A percentile compares a stretch with the other conserved stretches of the same genome.
Evolutionary conservation across 23 tunicate species (phyloP).

Genomic region (Aplidium turbinatum): DNA sequence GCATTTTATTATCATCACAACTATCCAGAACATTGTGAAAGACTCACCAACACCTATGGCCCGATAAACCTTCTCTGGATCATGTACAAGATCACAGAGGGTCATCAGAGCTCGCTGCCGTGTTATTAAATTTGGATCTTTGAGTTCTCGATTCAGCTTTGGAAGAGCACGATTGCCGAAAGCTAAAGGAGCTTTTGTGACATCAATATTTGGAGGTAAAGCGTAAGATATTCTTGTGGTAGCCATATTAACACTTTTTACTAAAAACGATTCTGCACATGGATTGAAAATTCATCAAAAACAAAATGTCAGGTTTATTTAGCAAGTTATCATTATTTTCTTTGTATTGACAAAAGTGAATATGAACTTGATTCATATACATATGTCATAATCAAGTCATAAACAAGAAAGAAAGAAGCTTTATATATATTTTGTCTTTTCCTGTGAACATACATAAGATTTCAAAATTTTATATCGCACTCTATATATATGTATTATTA

Average conservation of each 20-base stretch:
- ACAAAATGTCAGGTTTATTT: too few species aligned
- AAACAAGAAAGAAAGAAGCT: too few species aligned
- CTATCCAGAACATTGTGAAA: background rate
- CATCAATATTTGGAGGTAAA: conserved; percentile 84
- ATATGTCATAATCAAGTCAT: too few species aligned
- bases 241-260: conserved; percentile 70
- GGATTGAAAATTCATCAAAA: too few species aligned
- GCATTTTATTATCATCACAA: background rate
- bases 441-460: too few species aligned
- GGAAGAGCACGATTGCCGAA: conserved; percentile 77
- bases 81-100: conserved; percentile 65
- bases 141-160: conserved; percentile 68
- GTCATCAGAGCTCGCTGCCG: conserved; percentile 83
- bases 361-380: too few species aligned
- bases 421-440: too few species aligned
- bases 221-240: conserved; percentile 64
- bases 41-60: conserved; percentile 68
- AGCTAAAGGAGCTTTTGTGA: conserved; percentile 76
- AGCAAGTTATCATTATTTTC: too few species aligned
- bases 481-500: too few species aligned
- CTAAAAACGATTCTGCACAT: too few species aligned
- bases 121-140: conserved; percentile 47
- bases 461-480: too few species aligned
- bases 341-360: too few species aligned
- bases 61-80: conserved; percentile 83